Evolutionary conservation across 2,113 vertebrate genomes (phyloP).

Genomic region (Leptobrachium leishanense): DNA sequence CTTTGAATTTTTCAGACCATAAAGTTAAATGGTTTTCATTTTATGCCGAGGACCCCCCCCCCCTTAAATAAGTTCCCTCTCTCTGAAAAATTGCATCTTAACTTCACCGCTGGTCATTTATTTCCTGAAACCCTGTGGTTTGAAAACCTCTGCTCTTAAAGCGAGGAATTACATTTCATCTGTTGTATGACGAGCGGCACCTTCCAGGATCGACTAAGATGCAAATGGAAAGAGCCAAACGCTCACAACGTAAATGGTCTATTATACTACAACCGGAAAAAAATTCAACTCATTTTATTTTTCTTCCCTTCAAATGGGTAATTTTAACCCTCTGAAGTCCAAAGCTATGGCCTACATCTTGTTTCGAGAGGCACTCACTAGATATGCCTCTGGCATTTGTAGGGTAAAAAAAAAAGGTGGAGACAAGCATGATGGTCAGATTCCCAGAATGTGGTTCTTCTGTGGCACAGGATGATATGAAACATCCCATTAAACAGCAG

Average conservation of each 20-base stretch:
- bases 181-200: constrained; percentile 16
- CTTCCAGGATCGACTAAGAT: background rate
- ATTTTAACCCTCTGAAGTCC: background rate
- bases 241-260: constrained; percentile 5
- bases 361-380: too few species aligned
- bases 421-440: background rate
- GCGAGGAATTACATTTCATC: constrained; percentile 17
- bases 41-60: too few species aligned
- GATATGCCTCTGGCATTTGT: too few species aligned
- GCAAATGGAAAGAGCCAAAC: background rate
- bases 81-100: background rate
- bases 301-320: constrained; percentile 32
- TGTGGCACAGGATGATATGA: constrained; percentile 1
- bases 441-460: constrained; percentile 36
- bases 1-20: too few species aligned
- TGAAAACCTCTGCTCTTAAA: background rate
- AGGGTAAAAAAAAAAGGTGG: background rate
- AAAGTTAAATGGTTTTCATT: too few species aligned
- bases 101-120: background rate
- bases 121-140: background rate
- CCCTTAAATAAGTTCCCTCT: too few species aligned
- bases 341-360: too few species aligned
- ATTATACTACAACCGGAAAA: background rate
- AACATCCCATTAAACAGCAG: constrained; percentile 30
- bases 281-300: background rate